Base-by-base conservation (phyloP, 2,113 vertebrate genomes). In the Ceyx melanurus region DNA sequence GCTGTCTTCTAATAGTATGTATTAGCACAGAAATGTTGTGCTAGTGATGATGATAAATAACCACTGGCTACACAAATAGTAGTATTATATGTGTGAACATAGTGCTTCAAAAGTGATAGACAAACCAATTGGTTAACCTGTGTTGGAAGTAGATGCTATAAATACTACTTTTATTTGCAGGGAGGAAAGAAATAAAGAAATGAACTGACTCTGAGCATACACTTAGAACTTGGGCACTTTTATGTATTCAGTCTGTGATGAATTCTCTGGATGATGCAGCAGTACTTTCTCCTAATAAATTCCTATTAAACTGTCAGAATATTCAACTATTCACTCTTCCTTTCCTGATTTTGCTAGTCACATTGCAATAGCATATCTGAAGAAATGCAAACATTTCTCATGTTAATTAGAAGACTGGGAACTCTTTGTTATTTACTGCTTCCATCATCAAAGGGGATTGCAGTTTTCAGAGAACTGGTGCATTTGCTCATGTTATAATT, bases 381-480 rank as follows among this genome's bases (percentile, higher is more conserved):
- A 77, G 75, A 81, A 92, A 82, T 15, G 65, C 82, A 92, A 82
- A 77, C 79, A 83, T 86, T 93, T 94, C 82, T 96, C 68, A 75
- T 83, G 79, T 91, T 96, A 96, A 96, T 94, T 95, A 94, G 91
- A 86, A 88, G 51, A 57, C 82, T 93, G 82, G 65, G 91, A 92
- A 88, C 92, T 91, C 92, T 93, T 91, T 92, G 64, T 91, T 96
- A 91, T 94, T 95, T 95, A 91, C 72, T 71, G 53, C 75, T 92
- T 91, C 74, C 25, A 51, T 86, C 87, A 89, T 77, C 68, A 74
- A 89, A 91, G 60, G 82, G 80, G 85, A 75, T 45, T 82, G 78
- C 82, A 60, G 72, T 61, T 91, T 93, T 80, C 72, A 83, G 86
- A 88, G 82, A 61, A 31, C 43, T 61, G 46, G 22, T 40, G 17